A percentile compares a stretch with the other conserved stretches of the same genome.
Evolutionary conservation across 2,888 invertebrate genomes (phyloP).

Genomic region (Anoncus sp.): DNA sequence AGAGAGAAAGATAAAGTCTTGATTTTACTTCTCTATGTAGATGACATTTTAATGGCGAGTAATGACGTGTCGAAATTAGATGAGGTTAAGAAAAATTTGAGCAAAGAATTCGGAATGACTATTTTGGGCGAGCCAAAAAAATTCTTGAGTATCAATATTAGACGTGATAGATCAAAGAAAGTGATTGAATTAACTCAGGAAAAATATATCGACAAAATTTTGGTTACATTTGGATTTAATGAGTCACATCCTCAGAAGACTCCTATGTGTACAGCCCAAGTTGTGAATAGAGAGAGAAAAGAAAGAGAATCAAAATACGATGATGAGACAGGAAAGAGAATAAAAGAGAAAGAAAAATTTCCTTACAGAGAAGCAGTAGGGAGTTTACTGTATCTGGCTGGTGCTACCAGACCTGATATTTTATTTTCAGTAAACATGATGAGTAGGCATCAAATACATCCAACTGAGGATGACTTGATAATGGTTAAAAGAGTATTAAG

Average conservation of each 20-base stretch:
- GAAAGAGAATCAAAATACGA: no score
- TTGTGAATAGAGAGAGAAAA: conserved; percentile 31
- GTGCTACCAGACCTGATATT: conserved; percentile 63
- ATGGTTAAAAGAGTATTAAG: conserved; percentile 55
- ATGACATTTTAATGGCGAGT: conserved; percentile 58
- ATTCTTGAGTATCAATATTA: conserved; percentile 52
- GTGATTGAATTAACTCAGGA: conserved; percentile 9
- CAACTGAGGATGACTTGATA: conserved; percentile 52
- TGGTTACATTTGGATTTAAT: conserved; percentile 49
- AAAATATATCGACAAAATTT: conserved; percentile 21
- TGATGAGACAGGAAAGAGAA: no score
- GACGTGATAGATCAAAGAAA: conserved; percentile 17
- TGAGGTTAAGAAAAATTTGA: conserved; percentile 47
- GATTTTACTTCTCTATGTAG: conserved; percentile 58
- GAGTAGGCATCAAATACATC: conserved; percentile 59
- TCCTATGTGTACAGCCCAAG: conserved; percentile 60
- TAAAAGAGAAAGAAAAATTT: no score
- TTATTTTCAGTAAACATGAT: conserved; percentile 50
- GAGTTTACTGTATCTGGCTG: conserved; percentile 62
- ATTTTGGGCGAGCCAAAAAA: conserved; percentile 53
- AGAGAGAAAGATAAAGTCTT: conserved; percentile 26
- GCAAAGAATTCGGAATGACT: conserved; percentile 55
- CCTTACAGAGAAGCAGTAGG: conserved; percentile 63
- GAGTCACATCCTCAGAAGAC: conserved; percentile 44
- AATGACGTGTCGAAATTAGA: conserved; percentile 44